Conservation (phyloP, 2,113 vertebrate genomes). For the Anarhynchus alexandrinus region DNA sequence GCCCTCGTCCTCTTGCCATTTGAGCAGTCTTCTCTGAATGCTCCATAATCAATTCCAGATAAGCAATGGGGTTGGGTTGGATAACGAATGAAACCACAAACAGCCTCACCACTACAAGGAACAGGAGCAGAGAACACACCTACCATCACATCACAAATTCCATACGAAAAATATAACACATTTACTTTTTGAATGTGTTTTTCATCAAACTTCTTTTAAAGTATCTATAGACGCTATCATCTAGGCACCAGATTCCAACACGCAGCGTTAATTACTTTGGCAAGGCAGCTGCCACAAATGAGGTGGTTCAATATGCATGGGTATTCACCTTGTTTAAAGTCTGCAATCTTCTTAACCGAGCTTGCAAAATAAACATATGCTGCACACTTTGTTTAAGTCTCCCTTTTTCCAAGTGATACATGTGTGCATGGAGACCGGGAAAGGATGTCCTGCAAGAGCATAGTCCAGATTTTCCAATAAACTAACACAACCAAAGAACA, state of each 20-base stretch:
- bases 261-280: fast-evolving
- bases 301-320: neutral
- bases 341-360: neutral
- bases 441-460: neutral
- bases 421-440: neutral
- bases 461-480: neutral
- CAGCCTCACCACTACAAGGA: neutral
- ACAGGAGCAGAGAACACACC: neutral
- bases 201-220: neutral
- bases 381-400: neutral
- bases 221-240: neutral
- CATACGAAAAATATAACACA: neutral
- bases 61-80: neutral
- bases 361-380: neutral
- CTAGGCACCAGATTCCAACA: neutral
- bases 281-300: neutral
- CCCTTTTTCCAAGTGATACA: neutral
- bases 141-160: neutral
- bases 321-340: neutral
- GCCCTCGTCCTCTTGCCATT: neutral
- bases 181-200: neutral
- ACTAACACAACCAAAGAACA: neutral
- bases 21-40: neutral
- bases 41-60: neutral
- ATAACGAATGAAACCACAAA: neutral